A percentile compares a stretch with the other conserved stretches of the same genome.
phyloP scores from a whole-genome alignment of 2,113 vertebrate genomes.

The Potamarius usumacintae region DNA sequence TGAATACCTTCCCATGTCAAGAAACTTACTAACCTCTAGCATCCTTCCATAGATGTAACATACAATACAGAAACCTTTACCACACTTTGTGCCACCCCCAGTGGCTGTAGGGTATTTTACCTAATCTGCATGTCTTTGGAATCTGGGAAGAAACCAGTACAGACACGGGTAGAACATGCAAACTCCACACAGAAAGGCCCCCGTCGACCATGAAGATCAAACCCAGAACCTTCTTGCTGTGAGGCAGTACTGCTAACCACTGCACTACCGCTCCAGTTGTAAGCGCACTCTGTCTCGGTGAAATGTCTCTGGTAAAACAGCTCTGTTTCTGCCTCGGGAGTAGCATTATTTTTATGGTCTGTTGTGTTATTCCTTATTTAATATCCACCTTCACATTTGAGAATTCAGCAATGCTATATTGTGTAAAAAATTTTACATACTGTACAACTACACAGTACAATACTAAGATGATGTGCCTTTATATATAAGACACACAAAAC shows the following conservation, averaged over 20 bases:
- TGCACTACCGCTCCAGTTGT: not conserved
- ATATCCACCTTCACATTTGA: not conserved
- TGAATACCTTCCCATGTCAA: not conserved
- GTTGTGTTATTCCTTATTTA: not conserved
- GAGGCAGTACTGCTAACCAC: too few species aligned
- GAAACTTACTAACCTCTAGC: too few species aligned
- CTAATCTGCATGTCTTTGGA: too few species aligned
- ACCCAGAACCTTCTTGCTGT: too few species aligned
- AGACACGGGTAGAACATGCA: too few species aligned
- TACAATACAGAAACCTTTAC: not conserved
- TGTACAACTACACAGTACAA: not conserved
- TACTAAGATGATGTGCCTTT: not conserved
- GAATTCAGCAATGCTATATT: not conserved
- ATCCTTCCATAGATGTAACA: not conserved
- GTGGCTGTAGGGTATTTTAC: too few species aligned
- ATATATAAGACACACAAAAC: not conserved
- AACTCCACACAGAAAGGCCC: too few species aligned
- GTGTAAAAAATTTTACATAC: not conserved
- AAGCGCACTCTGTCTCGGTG: not conserved
- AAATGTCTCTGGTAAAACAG: not conserved
- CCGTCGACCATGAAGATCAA: too few species aligned
- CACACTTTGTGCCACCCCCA: not conserved
- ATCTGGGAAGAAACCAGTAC: too few species aligned
- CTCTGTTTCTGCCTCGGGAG: not conserved
- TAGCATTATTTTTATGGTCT: not conserved